These are phyloP conservation scores for Eclectus roratus DNA, from an alignment of 2,113 vertebrate genomes.

Conservation along the genomic window DNA sequence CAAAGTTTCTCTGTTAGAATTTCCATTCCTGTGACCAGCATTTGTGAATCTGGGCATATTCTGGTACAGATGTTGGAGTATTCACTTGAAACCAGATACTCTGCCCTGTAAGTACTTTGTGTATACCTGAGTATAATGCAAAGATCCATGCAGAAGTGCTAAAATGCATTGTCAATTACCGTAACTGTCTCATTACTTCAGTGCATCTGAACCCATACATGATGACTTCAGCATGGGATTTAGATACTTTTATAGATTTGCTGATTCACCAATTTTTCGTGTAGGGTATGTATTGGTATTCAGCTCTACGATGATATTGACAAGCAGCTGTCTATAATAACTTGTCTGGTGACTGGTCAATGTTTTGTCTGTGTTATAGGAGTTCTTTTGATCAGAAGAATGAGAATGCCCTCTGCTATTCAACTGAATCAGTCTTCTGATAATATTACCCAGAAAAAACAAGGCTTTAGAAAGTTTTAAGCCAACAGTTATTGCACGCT, in stretches of 20 bases:
- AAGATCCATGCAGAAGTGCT: neutral
- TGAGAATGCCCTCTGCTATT: neutral
- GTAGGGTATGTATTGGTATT: neutral
- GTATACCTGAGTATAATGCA: neutral
- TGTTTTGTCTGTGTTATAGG: rapidly evolving
- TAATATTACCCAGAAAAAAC: neutral
- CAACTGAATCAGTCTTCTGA: neutral
- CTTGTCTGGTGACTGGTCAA: neutral
- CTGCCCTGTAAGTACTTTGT: neutral
- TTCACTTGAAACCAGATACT: neutral
- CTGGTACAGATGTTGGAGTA: neutral
- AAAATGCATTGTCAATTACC: neutral
- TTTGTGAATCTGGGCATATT: neutral
- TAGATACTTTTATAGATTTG: neutral
- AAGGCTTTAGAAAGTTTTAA: neutral
- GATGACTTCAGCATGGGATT: neutral
- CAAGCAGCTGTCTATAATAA: neutral
- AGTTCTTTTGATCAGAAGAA: neutral
- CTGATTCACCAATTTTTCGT: neutral
- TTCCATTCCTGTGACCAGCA: neutral
- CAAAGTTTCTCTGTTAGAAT: neutral
- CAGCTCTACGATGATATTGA: rapidly evolving
- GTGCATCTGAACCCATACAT: rapidly evolving
- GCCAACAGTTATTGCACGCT: neutral
- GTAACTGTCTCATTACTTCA: neutral